Evolutionary conservation across 2,888 invertebrate species (phyloP), one percentile per base, ranked within the genome.

Genomic region (Unio delphinus): DNA sequence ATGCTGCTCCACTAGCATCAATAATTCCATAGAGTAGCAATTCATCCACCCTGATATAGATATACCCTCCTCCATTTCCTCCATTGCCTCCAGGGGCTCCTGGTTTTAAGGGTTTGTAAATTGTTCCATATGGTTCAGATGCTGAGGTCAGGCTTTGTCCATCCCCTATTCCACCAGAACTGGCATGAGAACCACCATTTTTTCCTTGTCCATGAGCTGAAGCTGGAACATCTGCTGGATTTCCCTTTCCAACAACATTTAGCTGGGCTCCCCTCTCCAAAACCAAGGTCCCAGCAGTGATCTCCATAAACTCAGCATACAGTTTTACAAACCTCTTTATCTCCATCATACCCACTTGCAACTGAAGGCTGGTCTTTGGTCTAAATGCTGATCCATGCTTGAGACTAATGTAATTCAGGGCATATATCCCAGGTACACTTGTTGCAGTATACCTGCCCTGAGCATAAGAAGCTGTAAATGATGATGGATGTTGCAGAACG

Each of bases 261-360:
- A 85, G 70, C 64, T 75, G 72, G 20, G 84, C 82, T 54, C 74
- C 81, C 26, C 84, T 63, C 66, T 85, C 83, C 54, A 85, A 68
- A 11, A 80, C 73, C 34, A 85, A 64, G 1, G 64, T 80, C 1
- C 76, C 75, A 11, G 82, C 82, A 20, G 67, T 68, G 11, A 84
- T 64, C 20, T 81, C 72, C 8, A 84, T 74, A 70, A 74, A 82
- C 54, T 80, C 76, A 23, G 80, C 79, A 26, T 72, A 68, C 30
- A 84, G 61, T 7, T 71, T 72, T 55, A 85, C 82, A 70, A 67
- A 83, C 30, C 84, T 68, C 68, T 84, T 84, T 72, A 85, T 73
- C 64, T 83, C 81, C 62, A 85, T 70, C 8, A 72, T 75, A 11
- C 75, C 81, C 1, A 76, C 79, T 3, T 64, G 72, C 58, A 85